Evolutionary conservation across 2,797 vertebrate species (phyloP).

Genomic region (Hylomyscus alleni): DNA sequence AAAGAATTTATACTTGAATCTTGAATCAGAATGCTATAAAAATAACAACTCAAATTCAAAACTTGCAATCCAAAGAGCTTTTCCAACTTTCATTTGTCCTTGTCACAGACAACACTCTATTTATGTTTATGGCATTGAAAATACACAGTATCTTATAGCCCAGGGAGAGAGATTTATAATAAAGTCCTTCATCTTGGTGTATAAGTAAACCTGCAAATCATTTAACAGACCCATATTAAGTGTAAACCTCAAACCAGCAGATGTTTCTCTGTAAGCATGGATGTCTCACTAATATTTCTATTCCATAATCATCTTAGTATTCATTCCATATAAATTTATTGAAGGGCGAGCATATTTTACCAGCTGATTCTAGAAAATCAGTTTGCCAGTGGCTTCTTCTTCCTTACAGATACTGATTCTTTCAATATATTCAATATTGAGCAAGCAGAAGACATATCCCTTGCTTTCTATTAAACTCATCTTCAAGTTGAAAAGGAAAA

Average conservation of each 20-base stretch:
- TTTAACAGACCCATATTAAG: slow-evolving; percentile 84
- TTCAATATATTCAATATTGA: slow-evolving; percentile 10
- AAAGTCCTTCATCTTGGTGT: slow-evolving; percentile 83
- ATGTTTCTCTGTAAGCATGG: slow-evolving; percentile 79
- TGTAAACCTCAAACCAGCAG: slow-evolving; percentile 81
- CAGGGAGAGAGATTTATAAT: slow-evolving; percentile 72
- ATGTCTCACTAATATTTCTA: slow-evolving; percentile 45
- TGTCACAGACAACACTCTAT: slow-evolving; percentile 73
- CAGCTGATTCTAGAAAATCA: slow-evolving; percentile 38
- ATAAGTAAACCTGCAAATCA: slow-evolving; percentile 83
- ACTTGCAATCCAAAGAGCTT: slow-evolving; percentile 69
- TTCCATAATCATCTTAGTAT: slow-evolving; percentile 42
- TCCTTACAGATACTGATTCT: not conserved
- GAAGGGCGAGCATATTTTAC: slow-evolving; percentile 5
- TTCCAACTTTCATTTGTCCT: slow-evolving; percentile 74
- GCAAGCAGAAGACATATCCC: slow-evolving; percentile 11
- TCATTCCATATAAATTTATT: slow-evolving; percentile 60
- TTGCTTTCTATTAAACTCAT: not conserved
- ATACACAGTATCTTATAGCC: slow-evolving; percentile 65
- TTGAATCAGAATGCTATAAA: slow-evolving; percentile 64
- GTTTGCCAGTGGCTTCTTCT: not conserved
- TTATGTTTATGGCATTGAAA: slow-evolving; percentile 80
- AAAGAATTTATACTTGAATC: slow-evolving; percentile 63
- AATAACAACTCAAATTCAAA: slow-evolving; percentile 76
- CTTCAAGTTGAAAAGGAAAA: not conserved